Conservation (phyloP, 2,888 invertebrate species). For the Pterobdella sp. region DNA sequence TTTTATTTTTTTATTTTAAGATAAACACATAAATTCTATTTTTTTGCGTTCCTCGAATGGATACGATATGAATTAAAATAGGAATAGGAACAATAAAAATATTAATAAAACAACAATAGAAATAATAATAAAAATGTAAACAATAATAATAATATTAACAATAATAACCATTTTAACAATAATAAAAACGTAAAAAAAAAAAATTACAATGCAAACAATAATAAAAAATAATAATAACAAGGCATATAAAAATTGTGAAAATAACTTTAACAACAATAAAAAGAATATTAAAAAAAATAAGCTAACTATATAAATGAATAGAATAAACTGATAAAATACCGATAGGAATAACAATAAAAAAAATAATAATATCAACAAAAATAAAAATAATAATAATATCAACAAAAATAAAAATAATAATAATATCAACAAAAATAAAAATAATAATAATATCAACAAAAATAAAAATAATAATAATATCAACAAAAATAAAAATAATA, state of each 20-base stretch:
- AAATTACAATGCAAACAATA: not conserved
- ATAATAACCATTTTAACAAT: too few relatives aligned
- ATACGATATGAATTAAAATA: too few relatives aligned
- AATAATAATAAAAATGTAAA: too few relatives aligned
- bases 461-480: conserved; percentile 1
- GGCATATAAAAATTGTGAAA: not conserved
- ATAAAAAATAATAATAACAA: not conserved
- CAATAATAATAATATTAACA: too few relatives aligned
- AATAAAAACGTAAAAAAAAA: not conserved
- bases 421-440: not conserved
- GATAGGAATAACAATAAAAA: not conserved
- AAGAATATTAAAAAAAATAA: not conserved
- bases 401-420: conserved; percentile 17
- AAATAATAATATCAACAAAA: not conserved
- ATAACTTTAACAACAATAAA: not conserved
- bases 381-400: conserved; percentile 18
- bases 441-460: conserved; percentile 12
- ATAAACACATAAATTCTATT: too few relatives aligned
- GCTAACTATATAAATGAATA: not conserved
- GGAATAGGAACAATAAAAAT: too few relatives aligned
- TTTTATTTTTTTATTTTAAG: too few relatives aligned
- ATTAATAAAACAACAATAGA: too few relatives aligned
- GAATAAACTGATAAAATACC: not conserved
- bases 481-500: not conserved
- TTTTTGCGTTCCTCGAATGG: too few relatives aligned